Evolutionary conservation across 2,888 invertebrate genomes (phyloP).

Genomic region (Bembecia ichneumoniformis): DNA sequence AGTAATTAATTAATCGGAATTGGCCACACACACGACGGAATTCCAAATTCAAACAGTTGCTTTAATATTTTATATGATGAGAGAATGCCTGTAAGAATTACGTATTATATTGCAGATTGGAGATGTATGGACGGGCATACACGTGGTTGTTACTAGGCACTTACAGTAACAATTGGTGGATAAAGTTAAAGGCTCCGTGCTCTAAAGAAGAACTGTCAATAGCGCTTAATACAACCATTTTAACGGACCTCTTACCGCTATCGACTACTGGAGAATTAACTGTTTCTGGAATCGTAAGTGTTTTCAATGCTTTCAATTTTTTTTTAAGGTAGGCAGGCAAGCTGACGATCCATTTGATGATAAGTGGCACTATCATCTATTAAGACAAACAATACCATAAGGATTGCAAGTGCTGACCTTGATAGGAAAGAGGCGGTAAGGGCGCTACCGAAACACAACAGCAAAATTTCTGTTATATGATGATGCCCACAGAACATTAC

Average conservation of each 20-base stretch:
- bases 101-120: conserved; percentile 64
- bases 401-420: too few species aligned
- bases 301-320: too few species aligned
- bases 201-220: conserved; percentile 79
- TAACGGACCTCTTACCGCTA: conserved; percentile 89
- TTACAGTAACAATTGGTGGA: conserved; percentile 85
- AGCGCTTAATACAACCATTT: conserved; percentile 89
- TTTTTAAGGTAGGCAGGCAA: too few species aligned
- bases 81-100: neutral
- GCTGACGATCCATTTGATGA: too few species aligned
- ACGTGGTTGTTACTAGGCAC: conserved; percentile 96
- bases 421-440: too few species aligned
- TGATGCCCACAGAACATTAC: too few species aligned
- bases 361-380: too few species aligned
- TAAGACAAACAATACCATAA: too few species aligned
- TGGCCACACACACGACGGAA: neutral
- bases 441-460: too few species aligned
- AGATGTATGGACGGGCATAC: conserved; percentile 92
- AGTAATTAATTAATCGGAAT: neutral
- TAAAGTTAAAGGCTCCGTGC: conserved; percentile 74
- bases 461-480: too few species aligned
- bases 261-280: conserved; percentile 90
- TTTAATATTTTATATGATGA: neutral
- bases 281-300: conserved; percentile 89
- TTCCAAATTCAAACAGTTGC: neutral